phyloP scores from a whole-genome alignment of 2,113 vertebrate species.

The Rhodinocichla rosea region DNA sequence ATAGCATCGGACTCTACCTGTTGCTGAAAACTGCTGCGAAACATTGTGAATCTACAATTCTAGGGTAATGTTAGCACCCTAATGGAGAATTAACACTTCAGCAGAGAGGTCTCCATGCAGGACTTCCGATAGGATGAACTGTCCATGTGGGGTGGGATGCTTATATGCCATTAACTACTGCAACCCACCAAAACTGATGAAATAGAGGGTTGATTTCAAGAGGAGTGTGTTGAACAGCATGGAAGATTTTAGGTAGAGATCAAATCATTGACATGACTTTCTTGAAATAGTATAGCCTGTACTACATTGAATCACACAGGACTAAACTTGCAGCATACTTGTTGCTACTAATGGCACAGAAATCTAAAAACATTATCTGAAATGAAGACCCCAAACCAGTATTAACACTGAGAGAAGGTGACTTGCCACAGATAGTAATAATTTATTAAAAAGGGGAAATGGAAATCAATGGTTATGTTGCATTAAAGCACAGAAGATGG shows the following conservation, averaged over 20 bases:
- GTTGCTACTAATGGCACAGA: background rate
- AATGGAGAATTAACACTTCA: background rate
- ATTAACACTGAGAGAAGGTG: background rate
- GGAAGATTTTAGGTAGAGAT: background rate
- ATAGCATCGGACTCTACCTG: background rate
- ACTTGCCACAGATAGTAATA: background rate
- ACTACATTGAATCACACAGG: background rate
- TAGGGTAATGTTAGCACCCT: too few relatives aligned
- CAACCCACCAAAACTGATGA: background rate
- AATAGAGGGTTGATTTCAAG: background rate
- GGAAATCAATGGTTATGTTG: background rate
- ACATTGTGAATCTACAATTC: background rate
- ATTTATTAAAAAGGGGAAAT: background rate
- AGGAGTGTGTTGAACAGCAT: background rate
- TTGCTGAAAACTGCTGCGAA: background rate
- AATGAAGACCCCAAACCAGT: background rate
- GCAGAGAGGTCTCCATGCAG: background rate
- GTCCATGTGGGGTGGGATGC: background rate
- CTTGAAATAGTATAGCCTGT: background rate
- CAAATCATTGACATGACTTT: background rate
- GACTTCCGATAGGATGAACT: background rate
- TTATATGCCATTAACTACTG: background rate
- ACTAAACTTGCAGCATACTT: background rate
- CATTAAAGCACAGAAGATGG: conserved; percentile 59
- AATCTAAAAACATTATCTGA: background rate